These are phyloP conservation scores for Sinohyriopsis cumingii DNA, from an alignment of 2,888 invertebrate genomes.

Conservation along the genomic window DNA sequence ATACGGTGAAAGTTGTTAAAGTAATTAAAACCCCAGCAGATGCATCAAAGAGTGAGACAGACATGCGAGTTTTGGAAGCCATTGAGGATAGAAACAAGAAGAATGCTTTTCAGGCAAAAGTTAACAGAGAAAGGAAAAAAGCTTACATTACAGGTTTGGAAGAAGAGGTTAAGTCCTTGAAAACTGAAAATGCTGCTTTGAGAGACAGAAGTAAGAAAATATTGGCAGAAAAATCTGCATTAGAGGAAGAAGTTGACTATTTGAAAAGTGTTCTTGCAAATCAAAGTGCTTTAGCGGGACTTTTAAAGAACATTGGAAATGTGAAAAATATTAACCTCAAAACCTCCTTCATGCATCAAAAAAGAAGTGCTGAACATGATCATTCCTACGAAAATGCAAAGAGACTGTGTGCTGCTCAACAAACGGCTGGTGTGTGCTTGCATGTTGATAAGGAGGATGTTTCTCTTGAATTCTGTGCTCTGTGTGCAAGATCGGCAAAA, in stretches of 20 bases:
- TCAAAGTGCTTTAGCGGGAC: constrained; percentile 59
- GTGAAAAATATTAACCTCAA: constrained; percentile 53
- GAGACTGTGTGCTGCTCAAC: constrained; percentile 7
- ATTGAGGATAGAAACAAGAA: constrained; percentile 57
- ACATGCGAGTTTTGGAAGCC: constrained; percentile 41
- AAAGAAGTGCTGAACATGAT: constrained; percentile 47
- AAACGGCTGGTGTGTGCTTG: constrained; percentile 63
- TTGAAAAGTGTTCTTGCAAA: constrained; percentile 65
- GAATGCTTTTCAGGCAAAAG: constrained; percentile 63
- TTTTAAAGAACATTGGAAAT: constrained; percentile 63
- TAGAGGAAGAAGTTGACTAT: constrained; percentile 62
- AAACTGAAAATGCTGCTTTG: constrained; percentile 48
- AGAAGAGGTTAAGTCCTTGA: constrained; percentile 45
- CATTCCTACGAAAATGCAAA: constrained; percentile 52
- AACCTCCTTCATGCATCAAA: constrained; percentile 45
- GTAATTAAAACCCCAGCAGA: constrained; percentile 41
- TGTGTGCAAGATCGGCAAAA: constrained; percentile 55
- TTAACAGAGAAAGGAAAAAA: constrained; percentile 67
- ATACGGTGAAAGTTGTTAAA: constrained; percentile 48
- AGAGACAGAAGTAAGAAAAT: constrained; percentile 30
- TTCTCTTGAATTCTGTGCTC: constrained; percentile 63
- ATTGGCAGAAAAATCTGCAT: constrained; percentile 33
- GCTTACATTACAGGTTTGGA: constrained; percentile 59
- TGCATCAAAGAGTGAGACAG: constrained; percentile 25
- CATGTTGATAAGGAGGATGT: constrained; percentile 62